phyloP scores from a whole-genome alignment of 2,113 vertebrate genomes.

The Mormyrus iriodes region DNA sequence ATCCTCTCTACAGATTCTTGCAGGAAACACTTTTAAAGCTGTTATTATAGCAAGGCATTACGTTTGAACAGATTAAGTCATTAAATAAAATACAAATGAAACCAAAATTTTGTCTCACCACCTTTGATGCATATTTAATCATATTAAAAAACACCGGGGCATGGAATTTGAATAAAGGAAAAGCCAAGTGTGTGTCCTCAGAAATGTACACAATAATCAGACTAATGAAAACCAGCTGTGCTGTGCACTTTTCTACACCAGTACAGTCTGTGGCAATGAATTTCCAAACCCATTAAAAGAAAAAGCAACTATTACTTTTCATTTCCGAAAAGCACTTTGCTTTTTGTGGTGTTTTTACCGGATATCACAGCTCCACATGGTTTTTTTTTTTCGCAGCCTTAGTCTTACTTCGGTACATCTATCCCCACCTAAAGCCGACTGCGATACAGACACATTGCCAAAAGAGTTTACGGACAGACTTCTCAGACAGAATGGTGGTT shows the following conservation, averaged over 20 bases:
- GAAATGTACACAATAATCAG: not conserved
- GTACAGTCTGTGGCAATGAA: not conserved
- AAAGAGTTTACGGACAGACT: not conserved
- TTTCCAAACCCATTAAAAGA: not conserved
- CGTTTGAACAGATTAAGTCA: too few species aligned
- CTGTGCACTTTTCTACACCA: not conserved
- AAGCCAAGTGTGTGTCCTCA: not conserved
- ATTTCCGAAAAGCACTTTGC: not conserved
- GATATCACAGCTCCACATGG: not conserved
- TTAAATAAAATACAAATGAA: not conserved
- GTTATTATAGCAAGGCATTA: too few species aligned
- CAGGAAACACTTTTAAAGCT: too few species aligned
- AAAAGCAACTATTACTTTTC: not conserved
- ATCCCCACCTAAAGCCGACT: not conserved
- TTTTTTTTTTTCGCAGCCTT: not conserved
- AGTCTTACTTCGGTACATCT: not conserved
- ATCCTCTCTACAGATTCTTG: too few species aligned
- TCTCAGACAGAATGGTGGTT: not conserved
- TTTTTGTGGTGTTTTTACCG: not conserved
- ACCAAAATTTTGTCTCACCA: not conserved
- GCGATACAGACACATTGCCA: not conserved
- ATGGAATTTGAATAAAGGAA: not conserved
- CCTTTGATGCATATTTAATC: not conserved
- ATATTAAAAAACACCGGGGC: not conserved
- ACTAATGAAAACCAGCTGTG: not conserved